Conservation (phyloP, 1,140 invertebrate species). For the Cydia strobilella region DNA sequence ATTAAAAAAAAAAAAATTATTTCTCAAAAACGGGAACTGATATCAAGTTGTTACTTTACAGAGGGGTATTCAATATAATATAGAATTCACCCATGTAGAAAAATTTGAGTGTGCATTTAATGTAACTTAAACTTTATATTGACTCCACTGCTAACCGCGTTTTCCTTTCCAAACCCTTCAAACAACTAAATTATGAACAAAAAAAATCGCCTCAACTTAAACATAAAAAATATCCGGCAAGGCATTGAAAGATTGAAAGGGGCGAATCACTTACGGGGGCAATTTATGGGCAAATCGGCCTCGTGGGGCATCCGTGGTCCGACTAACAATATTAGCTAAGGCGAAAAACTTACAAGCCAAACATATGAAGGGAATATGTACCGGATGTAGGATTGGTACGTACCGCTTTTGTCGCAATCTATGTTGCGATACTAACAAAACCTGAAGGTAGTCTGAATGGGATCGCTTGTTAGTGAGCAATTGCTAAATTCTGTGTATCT, state of each 20-base stretch:
- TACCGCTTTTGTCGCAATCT: background rate
- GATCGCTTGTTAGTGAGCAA: no score
- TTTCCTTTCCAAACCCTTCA: background rate
- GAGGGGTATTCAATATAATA: no score
- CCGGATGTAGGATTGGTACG: background rate
- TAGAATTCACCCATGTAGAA: no score
- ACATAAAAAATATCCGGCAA: conserved; percentile 53
- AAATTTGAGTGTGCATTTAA: no score
- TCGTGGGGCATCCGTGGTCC: conserved; percentile 58
- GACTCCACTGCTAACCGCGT: conserved; percentile 1
- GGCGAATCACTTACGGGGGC: conserved; percentile 63
- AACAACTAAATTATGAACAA: conserved; percentile 30
- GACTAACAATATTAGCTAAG: conserved; percentile 66
- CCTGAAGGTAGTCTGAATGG: no score
- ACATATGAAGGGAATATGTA: conserved; percentile 7
- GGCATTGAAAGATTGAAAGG: conserved; percentile 72
- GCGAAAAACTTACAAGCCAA: conserved; percentile 54
- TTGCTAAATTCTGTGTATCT: no score
- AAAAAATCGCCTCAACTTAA: conserved; percentile 10
- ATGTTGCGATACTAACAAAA: no score
- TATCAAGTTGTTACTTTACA: no score
- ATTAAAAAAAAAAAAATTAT: no score
- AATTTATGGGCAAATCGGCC: conserved; percentile 70
- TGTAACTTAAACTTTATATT: no score
- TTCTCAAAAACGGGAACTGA: no score